Evolutionary conservation across 92 coral and sea anemone genomes (phyloP), one percentile per base, ranked within the genome.

Genomic region (Umimayanthus kanabou): DNA sequence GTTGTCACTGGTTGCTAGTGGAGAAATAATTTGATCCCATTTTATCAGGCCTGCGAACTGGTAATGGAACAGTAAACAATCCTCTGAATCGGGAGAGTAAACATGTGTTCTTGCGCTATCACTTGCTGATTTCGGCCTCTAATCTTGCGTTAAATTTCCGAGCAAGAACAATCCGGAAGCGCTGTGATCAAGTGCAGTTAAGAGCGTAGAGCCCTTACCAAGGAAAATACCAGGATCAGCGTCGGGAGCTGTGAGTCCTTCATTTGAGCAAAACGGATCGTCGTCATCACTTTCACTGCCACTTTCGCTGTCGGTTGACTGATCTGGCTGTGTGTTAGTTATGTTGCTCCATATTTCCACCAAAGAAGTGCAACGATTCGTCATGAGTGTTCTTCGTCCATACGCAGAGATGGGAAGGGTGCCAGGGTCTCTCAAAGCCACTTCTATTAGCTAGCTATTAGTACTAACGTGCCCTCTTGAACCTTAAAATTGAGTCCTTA

Each of bases 51-150:
- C 88, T 9, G 91, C 83, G 75, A 89, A 89, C 47, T 89, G 88
- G 53, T 89, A 84, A 45, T 89, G 85, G 9, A 84, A 87, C 79
- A 89, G 57, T 65, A 89, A 58, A 89, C 91, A 82, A 82, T 89
- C 88, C 79, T 89, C 91, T 57, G 91, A 66, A 66, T 83, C 88
- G 61, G 88, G 88, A 72, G 88, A 74, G 23, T 89, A 88, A 0
- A 88, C 72, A 30, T 82, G 88, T 78, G 66, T 81, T 88, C 66
- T 88, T 53, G 78, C 83, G 22, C 77, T 66, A 81, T 89, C 73
- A 58, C 67, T 89, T 76, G 77, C 53, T 65, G 40, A n/a, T 40
- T 75, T 72, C 20, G 91, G 83, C 77, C 58, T 88, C 91, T 87
- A 88, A 45, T 88, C 87, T 75, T 88, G 90, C 26, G 82, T 80